Percentiles rank a stretch among this genome's conserved stretches.
These are phyloP conservation scores for Lamprotornis superbus DNA, from an alignment of 2,113 vertebrate species.

Conservation along the genomic window DNA sequence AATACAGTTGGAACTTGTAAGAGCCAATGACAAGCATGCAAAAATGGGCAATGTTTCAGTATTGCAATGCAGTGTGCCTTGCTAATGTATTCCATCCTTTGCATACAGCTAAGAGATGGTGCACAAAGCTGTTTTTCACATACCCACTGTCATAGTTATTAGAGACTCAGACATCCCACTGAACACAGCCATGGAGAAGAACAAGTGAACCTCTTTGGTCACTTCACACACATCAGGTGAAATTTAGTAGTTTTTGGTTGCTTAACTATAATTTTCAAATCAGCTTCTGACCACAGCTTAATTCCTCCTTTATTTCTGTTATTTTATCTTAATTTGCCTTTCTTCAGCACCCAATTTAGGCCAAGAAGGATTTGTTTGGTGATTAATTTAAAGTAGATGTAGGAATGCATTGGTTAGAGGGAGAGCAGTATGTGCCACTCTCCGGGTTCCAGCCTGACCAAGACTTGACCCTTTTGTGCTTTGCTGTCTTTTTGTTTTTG, in stretches of 20 bases:
- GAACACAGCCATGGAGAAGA: neutral
- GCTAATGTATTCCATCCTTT: neutral
- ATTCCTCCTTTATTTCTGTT: neutral
- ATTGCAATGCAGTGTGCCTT: neutral
- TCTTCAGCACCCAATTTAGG: neutral
- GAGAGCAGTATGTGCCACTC: neutral
- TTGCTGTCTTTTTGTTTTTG: slow-evolving; percentile 8
- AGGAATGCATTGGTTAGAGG: neutral
- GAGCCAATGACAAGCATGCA: neutral
- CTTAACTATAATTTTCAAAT: neutral
- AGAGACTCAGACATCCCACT: neutral
- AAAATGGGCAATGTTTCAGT: neutral
- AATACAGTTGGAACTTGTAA: neutral
- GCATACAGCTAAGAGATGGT: neutral
- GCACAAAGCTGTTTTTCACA: neutral
- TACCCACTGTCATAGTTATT: neutral
- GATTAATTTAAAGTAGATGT: neutral
- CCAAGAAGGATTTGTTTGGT: neutral
- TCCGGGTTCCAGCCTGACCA: neutral
- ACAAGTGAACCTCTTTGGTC: neutral
- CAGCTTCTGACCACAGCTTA: neutral
- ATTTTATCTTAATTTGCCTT: neutral
- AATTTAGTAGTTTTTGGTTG: neutral
- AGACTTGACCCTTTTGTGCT: neutral
- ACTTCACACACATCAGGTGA: neutral